Evolutionary conservation across 2,888 invertebrate species (phyloP).

Genomic region (Parnassius glacialis): DNA sequence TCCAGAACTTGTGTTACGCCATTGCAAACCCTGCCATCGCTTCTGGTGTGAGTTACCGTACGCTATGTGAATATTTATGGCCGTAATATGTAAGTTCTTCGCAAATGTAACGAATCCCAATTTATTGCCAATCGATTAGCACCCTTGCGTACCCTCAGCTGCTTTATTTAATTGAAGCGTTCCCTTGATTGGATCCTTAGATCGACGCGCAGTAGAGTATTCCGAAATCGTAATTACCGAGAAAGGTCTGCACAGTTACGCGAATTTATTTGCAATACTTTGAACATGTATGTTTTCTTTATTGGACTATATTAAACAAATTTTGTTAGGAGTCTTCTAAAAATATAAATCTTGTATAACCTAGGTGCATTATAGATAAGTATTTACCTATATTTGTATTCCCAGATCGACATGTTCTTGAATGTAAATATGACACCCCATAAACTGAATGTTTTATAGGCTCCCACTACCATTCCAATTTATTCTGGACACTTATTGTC

Average conservation of each 20-base stretch:
- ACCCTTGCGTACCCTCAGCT: conserved; percentile 53
- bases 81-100: conserved; percentile 42
- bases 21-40: conserved; percentile 23
- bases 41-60: conserved; percentile 31
- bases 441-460: conserved; percentile 79
- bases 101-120: conserved; percentile 45
- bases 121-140: conserved; percentile 69
- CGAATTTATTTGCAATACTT: conserved; percentile 10
- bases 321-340: background rate
- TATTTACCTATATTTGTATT: conserved; percentile 57
- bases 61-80: conserved; percentile 58
- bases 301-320: background rate
- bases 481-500: conserved; percentile 79
- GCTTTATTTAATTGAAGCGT: conserved; percentile 69
- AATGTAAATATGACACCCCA: conserved; percentile 81
- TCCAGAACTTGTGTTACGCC: conserved; percentile 19
- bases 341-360: background rate
- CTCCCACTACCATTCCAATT: conserved; percentile 77
- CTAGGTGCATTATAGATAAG: conserved; percentile 33
- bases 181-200: conserved; percentile 64
- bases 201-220: conserved; percentile 31
- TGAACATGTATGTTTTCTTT: background rate
- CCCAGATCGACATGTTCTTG: conserved; percentile 69
- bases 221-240: conserved; percentile 21
- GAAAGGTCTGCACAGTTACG: conserved; percentile 15